phyloP scores from a whole-genome alignment of 2,888 invertebrate genomes.

The Herminia tarsipennalis region DNA sequence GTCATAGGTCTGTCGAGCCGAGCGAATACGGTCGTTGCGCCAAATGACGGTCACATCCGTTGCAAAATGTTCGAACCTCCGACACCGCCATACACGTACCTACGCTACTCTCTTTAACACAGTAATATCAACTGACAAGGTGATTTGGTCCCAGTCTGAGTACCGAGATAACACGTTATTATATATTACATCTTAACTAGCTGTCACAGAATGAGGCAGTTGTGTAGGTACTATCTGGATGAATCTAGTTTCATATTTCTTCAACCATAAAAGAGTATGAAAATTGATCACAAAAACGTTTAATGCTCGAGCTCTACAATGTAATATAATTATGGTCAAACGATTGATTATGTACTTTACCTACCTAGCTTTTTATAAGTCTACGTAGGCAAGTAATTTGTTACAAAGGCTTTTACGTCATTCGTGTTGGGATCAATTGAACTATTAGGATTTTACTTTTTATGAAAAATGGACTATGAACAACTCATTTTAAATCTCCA shows the following conservation, averaged over 20 bases:
- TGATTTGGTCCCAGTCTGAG: slow-evolving; percentile 17
- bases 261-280: too few species aligned
- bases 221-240: too few species aligned
- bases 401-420: slow-evolving; percentile 33
- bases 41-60: slow-evolving; percentile 50
- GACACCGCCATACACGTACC: slow-evolving; percentile 14
- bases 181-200: slow-evolving; percentile 11
- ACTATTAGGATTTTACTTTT: too few species aligned
- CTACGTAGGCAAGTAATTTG: slow-evolving; percentile 8
- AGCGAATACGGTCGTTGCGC: slow-evolving; percentile 43
- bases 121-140: slow-evolving; percentile 5
- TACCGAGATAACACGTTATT: slow-evolving; percentile 19
- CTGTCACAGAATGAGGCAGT: slow-evolving; percentile 4
- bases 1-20: slow-evolving; percentile 35
- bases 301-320: neutral
- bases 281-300: too few species aligned
- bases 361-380: slow-evolving; percentile 15
- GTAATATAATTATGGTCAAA: too few species aligned
- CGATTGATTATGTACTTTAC: slow-evolving; percentile 1
- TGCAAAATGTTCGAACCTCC: slow-evolving; percentile 40
- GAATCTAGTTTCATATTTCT: too few species aligned
- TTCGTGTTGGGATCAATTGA: slow-evolving; percentile 28
- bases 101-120: slow-evolving; percentile 12
- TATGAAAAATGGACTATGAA: too few species aligned
- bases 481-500: too few species aligned